Evolutionary conservation across 2,113 vertebrate genomes (phyloP).

Genomic region (Anthoscopus minutus): DNA sequence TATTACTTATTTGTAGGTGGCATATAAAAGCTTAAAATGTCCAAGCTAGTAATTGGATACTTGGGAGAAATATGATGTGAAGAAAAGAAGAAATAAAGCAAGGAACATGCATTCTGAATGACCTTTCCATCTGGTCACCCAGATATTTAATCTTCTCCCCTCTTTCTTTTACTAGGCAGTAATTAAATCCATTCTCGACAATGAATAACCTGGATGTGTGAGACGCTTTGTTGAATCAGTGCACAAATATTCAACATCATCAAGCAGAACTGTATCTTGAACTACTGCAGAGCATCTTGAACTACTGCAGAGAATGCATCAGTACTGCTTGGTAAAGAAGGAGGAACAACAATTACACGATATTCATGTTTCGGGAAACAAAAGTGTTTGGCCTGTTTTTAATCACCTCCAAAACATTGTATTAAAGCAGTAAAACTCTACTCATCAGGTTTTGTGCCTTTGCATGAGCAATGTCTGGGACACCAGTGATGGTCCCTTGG

Average conservation of each 20-base stretch:
- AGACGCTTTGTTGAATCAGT: background rate
- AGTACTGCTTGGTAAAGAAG: background rate
- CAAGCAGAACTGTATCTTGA: background rate
- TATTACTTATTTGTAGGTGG: accelerated
- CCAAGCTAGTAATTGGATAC: background rate
- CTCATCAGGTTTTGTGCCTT: background rate
- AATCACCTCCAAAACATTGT: background rate
- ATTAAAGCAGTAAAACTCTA: background rate
- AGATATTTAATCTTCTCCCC: background rate
- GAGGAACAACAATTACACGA: background rate
- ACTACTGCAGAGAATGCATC: background rate
- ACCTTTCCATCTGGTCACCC: background rate
- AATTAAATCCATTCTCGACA: background rate
- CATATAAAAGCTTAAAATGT: background rate
- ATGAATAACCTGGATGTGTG: background rate
- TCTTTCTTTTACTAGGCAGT: background rate
- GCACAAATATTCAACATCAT: background rate
- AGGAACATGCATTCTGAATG: background rate
- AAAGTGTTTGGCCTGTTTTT: background rate
- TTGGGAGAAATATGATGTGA: background rate
- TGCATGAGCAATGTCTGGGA: background rate
- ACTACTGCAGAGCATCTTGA: too few relatives aligned
- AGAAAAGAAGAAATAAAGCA: background rate
- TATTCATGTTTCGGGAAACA: background rate
- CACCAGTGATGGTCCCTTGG: background rate